These are phyloP conservation scores for Malurus melanocephalus DNA, from an alignment of 2,113 vertebrate species.

Conservation along the genomic window DNA sequence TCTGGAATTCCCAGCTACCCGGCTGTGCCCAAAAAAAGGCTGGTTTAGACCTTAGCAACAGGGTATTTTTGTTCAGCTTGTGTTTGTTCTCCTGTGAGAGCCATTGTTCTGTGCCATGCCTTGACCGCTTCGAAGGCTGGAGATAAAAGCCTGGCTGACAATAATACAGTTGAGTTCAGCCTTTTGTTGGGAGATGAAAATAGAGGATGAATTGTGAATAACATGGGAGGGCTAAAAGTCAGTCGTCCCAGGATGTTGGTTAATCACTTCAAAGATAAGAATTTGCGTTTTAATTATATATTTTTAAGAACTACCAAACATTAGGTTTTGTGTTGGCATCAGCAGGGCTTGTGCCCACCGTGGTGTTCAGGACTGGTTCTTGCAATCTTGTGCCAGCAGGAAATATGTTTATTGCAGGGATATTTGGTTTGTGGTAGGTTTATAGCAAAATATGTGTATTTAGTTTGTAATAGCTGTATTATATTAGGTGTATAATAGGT, in stretches of 20 bases:
- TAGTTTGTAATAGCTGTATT: neutral
- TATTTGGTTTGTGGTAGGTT: neutral
- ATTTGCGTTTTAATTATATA: neutral
- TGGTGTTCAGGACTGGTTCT: neutral
- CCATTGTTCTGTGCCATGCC: constrained; percentile 34
- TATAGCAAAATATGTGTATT: neutral
- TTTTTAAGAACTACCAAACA: neutral
- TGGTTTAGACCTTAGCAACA: constrained; percentile 28
- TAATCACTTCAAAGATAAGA: neutral
- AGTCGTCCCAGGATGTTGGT: neutral
- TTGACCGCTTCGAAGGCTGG: neutral
- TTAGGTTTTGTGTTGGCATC: neutral
- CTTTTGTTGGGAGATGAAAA: constrained; percentile 53
- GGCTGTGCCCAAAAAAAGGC: neutral
- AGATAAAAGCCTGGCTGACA: constrained; percentile 27
- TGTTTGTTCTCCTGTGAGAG: constrained; percentile 7
- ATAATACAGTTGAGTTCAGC: neutral
- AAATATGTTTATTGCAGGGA: neutral
- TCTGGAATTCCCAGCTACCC: neutral
- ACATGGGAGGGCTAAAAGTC: constrained; percentile 1
- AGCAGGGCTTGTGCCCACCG: neutral
- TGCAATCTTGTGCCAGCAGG: neutral
- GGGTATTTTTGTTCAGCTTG: constrained; percentile 9
- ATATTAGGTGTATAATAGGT: neutral
- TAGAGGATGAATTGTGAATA: constrained; percentile 33